Percentiles rank a stretch among this genome's conserved stretches.
These are phyloP conservation scores for Rhynchonycteris naso DNA, from an alignment of 2,797 vertebrate species.

Conservation along the genomic window DNA sequence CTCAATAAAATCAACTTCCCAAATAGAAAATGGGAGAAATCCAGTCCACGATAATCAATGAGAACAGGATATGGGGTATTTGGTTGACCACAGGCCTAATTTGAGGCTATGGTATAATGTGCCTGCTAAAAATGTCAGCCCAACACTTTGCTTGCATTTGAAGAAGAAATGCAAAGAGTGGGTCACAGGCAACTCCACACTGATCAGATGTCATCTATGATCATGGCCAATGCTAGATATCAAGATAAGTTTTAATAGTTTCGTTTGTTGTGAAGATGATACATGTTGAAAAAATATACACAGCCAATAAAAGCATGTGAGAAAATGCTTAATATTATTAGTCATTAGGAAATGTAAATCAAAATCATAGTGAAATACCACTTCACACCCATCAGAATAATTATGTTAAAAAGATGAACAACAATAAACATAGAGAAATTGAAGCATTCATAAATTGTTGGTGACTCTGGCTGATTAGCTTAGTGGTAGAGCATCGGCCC, in stretches of 20 bases:
- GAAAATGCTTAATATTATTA: background rate
- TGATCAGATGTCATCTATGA: background rate
- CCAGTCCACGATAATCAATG: background rate
- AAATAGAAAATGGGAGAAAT: background rate
- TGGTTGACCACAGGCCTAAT: background rate
- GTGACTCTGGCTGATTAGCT: too few species aligned
- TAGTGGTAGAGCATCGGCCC: too few species aligned
- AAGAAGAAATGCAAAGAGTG: background rate
- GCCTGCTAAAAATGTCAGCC: background rate
- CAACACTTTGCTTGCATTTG: background rate
- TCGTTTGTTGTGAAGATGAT: constrained; percentile 1
- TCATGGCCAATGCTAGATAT: background rate
- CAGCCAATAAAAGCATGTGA: background rate
- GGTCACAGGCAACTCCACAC: background rate
- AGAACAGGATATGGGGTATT: background rate
- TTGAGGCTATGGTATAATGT: background rate
- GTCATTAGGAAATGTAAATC: constrained; percentile 3
- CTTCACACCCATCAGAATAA: background rate
- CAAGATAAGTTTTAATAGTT: background rate
- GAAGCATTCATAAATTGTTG: background rate
- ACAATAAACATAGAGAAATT: background rate
- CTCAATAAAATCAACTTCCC: background rate
- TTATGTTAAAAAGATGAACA: background rate
- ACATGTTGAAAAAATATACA: background rate
- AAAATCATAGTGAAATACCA: background rate